These are phyloP conservation scores for Physella acuta DNA, from an alignment of 1,140 invertebrate species.

Conservation along the genomic window DNA sequence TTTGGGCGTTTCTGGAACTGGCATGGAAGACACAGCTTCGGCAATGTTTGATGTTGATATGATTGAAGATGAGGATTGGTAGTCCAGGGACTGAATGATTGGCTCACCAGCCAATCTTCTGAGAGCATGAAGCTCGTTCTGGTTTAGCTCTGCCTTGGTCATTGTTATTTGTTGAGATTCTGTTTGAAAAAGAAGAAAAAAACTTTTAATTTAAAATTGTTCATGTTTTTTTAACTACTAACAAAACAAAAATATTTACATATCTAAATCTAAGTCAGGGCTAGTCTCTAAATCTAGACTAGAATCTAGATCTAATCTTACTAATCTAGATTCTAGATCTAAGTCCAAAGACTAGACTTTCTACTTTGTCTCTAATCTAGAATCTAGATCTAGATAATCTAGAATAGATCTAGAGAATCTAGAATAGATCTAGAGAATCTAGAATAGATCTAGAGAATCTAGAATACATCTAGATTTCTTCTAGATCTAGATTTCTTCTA, in stretches of 20 bases:
- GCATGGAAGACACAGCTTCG: constrained; percentile 31
- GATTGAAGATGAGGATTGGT: constrained; percentile 17
- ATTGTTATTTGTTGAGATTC: constrained; percentile 18
- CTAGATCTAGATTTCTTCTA: background rate
- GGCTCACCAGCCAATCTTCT: constrained; percentile 17
- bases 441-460: no score
- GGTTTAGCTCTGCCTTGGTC: constrained; percentile 33
- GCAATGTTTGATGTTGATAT: constrained; percentile 13
- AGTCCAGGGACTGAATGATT: background rate
- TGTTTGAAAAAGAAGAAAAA: background rate
- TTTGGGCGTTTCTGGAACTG: constrained; percentile 32
- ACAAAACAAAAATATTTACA: background rate
- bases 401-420: no score
- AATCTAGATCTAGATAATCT: constrained; percentile 2
- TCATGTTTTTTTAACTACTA: background rate
- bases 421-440: no score
- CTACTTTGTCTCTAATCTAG: background rate
- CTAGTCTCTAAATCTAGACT: background rate
- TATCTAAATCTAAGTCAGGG: background rate
- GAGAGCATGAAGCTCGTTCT: constrained; percentile 30
- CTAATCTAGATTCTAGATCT: background rate
- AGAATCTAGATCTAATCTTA: background rate
- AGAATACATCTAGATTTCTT: background rate
- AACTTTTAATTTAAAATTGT: background rate
- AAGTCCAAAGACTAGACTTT: background rate